Evolutionary conservation across 2,113 vertebrate species (phyloP), one percentile per base, ranked within the genome.

Genomic region (Delphinus delphis): DNA sequence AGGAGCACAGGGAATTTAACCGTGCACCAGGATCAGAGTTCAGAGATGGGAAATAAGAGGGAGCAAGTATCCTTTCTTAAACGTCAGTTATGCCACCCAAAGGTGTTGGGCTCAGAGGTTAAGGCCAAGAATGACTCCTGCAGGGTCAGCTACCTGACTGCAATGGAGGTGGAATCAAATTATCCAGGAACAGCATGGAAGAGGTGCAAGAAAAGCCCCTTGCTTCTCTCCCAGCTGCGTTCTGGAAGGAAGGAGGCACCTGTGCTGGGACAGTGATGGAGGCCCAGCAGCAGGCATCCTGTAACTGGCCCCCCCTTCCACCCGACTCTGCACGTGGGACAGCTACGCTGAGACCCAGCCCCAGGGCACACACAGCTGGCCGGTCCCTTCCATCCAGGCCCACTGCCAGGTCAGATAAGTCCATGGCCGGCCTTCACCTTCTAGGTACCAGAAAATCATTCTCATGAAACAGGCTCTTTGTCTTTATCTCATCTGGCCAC

Each of bases 381-480:
- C 50, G 6, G 73, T 6, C 11, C 82, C 53, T 41, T 25, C 28
- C 3, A 13, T n/a, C 20, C 20, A 47, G 47, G 21, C 68, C 38
- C 68, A 17, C 1, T 18, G 31, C 44, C 81, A 38, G 14, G 26
- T 28, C 73, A n/a, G 44, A 6, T 15, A 31, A 60, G 67, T 50
- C 25, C 70, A 3, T 1, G 5, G 25, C 21, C 1, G 6, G 10
- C 7, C 41, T 67, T 63, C 26, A 18, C 55, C 26, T 79, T 70
- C 33, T n/a, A 71, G 55, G 47, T 6, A 36, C 41, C 31, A 88
- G 26, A 10, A 55, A 44, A 94, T 23, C 21, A 4, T 71, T 92
- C 67, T 82, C 71, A 77, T 8, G 84, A 90, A 95, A 73, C 44
- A 38, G 53, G 44, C 60, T 81, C 84, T 94, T 88, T 88, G 44